These are phyloP conservation scores for Rattus norvegicus DNA, from an alignment of 2,113 vertebrate genomes.

Conservation along the genomic window GRCr8 NC_086033.1:97419501-97420000, in stretches of 20 bases:
- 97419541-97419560: constrained; percentile 47
- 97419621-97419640: constrained; percentile 60
- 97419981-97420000: neutral
- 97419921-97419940: neutral
- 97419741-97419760: neutral
- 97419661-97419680: constrained; percentile 45
- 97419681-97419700: neutral
- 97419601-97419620: constrained; percentile 49
- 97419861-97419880: neutral
- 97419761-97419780: neutral
- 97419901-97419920: neutral
- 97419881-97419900: neutral
- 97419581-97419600: constrained; percentile 15
- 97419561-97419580: constrained; percentile 6
- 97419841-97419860: neutral
- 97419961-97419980: neutral
- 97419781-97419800: neutral
- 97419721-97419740: neutral
- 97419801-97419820: neutral
- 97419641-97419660: constrained; percentile 18
- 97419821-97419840: neutral
- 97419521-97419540: constrained; percentile 60
- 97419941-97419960: neutral
- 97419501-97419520: constrained; percentile 15
- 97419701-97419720: neutral